Base-by-base conservation (phyloP, 2,888 invertebrate species). In the Drosophila setosimentum region DNA sequence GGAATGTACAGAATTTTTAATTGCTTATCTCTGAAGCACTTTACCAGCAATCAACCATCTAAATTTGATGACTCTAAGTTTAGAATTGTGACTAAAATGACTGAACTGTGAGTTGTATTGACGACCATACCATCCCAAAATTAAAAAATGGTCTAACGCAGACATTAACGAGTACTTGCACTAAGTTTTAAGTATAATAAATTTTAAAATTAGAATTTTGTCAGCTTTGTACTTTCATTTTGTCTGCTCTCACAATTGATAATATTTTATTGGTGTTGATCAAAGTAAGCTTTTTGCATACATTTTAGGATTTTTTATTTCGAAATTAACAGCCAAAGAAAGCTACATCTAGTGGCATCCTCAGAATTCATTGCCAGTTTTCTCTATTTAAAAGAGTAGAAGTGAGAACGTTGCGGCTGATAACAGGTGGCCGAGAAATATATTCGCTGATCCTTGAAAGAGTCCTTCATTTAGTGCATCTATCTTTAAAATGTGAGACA, bases 291-390 rank as follows among this genome's bases (percentile, higher is more conserved):
- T 37, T 53, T 50, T 42, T 62, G 45, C 3, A n/a, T 4, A 50
- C 16, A 30, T 32, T 40, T 54, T 33, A 32, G n/a, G 32, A 35
- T 49, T 42, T 21, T 45, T 42, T 13, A 6, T 64, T 71, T 16
- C 59, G 45, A 42, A 33, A 59, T 64, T 8, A 13, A 60, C 32
- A 55, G 61, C 55, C 55, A 10, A 59, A 76, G 59, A 66, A 66
- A 63, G 60, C 51, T 59, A 60, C 45, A 68, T 16, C 55, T 30
- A 68, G 30, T 42, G 40, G 32, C 48, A 60, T 24, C 37, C 50
- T 40, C 54, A 63, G 53, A 27, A 42, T 32, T n/a, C 35, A 33
- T 37, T 48, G 48, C 4, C 5, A 18, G 49, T 27, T 27, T 16
- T 8, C 1, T 6, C 18, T 2, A 18, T 35, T 35, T 6, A 35